A percentile compares a stretch with the other conserved stretches of the same genome.
Evolutionary conservation across 2,888 invertebrate species (phyloP).

Genomic region (Acronicta psi): DNA sequence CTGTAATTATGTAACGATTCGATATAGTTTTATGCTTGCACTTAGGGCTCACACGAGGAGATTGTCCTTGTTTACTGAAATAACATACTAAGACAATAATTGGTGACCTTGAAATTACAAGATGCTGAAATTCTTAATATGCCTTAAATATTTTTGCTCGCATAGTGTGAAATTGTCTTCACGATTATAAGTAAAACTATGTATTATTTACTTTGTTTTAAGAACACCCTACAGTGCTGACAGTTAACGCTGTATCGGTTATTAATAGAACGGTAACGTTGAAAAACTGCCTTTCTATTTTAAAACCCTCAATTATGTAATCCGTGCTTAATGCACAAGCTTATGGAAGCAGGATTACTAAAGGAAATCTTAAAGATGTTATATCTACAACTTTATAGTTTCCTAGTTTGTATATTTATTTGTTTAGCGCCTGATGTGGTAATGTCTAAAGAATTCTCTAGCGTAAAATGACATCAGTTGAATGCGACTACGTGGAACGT

Average conservation of each 20-base stretch:
- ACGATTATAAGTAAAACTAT: background rate
- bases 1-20: too few species aligned
- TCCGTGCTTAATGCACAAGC: constrained; percentile 7
- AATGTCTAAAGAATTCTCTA: constrained; percentile 74
- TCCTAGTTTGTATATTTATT: constrained; percentile 22
- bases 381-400: constrained; percentile 23
- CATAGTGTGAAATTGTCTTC: background rate
- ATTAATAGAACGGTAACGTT: constrained; percentile 28
- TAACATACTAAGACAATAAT: too few species aligned
- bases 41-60: too few species aligned
- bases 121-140: too few species aligned
- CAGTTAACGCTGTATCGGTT: too few species aligned
- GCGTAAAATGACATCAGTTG: constrained; percentile 65
- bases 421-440: constrained; percentile 62
- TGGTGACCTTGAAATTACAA: too few species aligned
- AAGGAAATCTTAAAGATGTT: constrained; percentile 7
- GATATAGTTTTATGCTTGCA: too few species aligned
- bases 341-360: background rate
- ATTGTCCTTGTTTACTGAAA: too few species aligned
- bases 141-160: too few species aligned
- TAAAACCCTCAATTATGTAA: constrained; percentile 34
- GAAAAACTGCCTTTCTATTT: constrained; percentile 27
- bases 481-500: constrained; percentile 59
- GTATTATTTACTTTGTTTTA: too few species aligned
- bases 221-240: too few species aligned